Evolutionary conservation across 2,797 vertebrate species (phyloP).

Genomic region (Acrossocheilus wenchowensis): DNA sequence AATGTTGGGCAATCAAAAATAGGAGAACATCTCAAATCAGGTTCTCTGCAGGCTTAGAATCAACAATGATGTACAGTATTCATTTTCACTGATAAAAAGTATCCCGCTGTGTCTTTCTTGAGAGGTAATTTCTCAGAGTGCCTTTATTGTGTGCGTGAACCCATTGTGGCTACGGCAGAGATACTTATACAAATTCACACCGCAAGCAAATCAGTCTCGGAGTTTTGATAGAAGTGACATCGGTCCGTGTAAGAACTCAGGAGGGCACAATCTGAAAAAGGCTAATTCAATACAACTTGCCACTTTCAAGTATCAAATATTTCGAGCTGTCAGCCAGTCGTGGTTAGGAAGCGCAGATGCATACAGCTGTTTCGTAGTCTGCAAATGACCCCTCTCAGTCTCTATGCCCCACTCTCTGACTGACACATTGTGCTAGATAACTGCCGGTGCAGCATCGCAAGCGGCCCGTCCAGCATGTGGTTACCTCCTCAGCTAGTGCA

Average conservation of each 20-base stretch:
- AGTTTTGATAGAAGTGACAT: slow-evolving; percentile 57
- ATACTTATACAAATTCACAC: slow-evolving; percentile 55
- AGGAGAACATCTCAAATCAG: slow-evolving; percentile 76
- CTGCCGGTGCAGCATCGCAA: slow-evolving; percentile 68
- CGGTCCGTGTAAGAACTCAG: slow-evolving; percentile 58
- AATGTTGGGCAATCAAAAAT: slow-evolving; percentile 78
- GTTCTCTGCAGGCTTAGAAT: slow-evolving; percentile 66
- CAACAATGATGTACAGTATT: slow-evolving; percentile 78
- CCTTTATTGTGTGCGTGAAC: slow-evolving; percentile 68
- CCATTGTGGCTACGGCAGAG: slow-evolving; percentile 65
- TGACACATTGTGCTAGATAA: slow-evolving; percentile 72
- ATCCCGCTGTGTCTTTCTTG: slow-evolving; percentile 70
- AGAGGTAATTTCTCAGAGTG: slow-evolving; percentile 69
- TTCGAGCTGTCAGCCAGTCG: slow-evolving; percentile 72
- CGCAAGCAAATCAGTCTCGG: slow-evolving; percentile 57
- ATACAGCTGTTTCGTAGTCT: slow-evolving; percentile 75
- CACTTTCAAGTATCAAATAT: slow-evolving; percentile 70
- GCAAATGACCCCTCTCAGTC: slow-evolving; percentile 72
- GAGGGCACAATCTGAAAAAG: slow-evolving; percentile 57
- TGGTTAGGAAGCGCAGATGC: slow-evolving; percentile 74
- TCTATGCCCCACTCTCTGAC: slow-evolving; percentile 69
- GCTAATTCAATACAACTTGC: slow-evolving; percentile 65
- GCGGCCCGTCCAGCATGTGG: slow-evolving; percentile 62
- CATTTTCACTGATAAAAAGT: slow-evolving; percentile 70
- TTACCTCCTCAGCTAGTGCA: slow-evolving; percentile 57